A percentile compares a stretch with the other conserved stretches of the same genome.
phyloP scores from a whole-genome alignment of 2,888 invertebrate species.

The Palloptera scutellata region DNA sequence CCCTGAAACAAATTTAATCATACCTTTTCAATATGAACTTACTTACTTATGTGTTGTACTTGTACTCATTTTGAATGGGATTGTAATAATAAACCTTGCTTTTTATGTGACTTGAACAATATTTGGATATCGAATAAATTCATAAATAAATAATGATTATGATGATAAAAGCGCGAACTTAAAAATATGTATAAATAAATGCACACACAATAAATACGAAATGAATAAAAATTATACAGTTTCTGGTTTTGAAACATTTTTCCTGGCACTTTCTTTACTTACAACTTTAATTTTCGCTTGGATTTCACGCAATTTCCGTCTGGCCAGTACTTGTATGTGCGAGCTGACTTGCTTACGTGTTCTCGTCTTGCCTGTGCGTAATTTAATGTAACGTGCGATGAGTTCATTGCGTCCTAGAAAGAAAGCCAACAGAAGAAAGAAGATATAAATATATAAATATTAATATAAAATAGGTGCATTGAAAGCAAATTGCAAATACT shows the following conservation, averaged over 20 bases:
- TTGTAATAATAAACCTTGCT: slow-evolving; percentile 19
- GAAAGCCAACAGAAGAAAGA: slow-evolving; percentile 31
- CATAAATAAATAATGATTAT: slow-evolving; percentile 8
- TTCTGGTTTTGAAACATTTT: slow-evolving; percentile 9
- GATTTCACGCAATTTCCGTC: slow-evolving; percentile 97
- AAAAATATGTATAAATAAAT: slow-evolving; percentile 14
- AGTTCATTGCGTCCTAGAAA: slow-evolving; percentile 98
- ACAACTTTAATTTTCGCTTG: slow-evolving; percentile 98
- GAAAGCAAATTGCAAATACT: not conserved
- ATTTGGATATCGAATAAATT: not conserved
- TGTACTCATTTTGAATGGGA: no score
- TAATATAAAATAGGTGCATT: slow-evolving; percentile 6
- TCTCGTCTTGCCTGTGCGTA: slow-evolving; percentile 98
- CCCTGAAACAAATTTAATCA: no score
- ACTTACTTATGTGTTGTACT: no score
- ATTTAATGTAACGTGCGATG: slow-evolving; percentile 99
- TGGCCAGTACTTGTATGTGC: slow-evolving; percentile 99
- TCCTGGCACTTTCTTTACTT: slow-evolving; percentile 64
- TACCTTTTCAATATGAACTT: no score
- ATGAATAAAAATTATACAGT: slow-evolving; percentile 16
- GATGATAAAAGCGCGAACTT: slow-evolving; percentile 15
- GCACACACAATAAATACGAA: slow-evolving; percentile 13
- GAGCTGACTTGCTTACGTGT: slow-evolving; percentile 99
- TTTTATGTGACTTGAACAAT: slow-evolving; percentile 1
- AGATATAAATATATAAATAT: not conserved